Base-by-base conservation (phyloP, 53 echinoderm and acorn worm species). In the Arbacia lixula region DNA sequence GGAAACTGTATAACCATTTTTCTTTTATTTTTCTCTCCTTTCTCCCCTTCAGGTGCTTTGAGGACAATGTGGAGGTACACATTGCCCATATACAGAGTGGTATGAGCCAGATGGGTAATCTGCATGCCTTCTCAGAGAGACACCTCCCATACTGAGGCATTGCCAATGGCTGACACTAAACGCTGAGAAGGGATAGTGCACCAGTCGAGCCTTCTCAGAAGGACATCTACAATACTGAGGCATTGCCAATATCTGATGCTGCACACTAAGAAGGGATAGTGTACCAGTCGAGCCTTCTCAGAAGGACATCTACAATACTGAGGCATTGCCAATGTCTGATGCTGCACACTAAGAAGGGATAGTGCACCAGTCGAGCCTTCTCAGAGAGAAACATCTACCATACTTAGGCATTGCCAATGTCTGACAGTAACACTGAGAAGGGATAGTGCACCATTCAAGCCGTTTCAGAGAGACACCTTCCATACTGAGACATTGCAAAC, bases 91-190 rank as follows among this genome's bases (percentile, higher is more conserved):
- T 96, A 57, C 96, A 96, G 83, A 96, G 93, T 85, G 96, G 96
- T 4, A 96, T 96, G 96, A 96, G 91, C 37, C 96, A 96, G 79
- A 96, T 95, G 95, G 96, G 96, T 17, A 96, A 96, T 75, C 90
- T 96, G 2, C 96, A 96, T 31, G 96, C 96, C 29, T 96, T 96
- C 76, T 85, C 96, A 37, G 96, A 95, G 53, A 95, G 84, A 75
- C 75, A 75, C 21, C 36, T 66, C 12, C 20, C 66, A 2, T 66
- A 66, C 66, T 66, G 66, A 66, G 38, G 36, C 62, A 61, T 30
- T 61, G 19, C 30, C 2, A 19, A 35, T 6, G 17, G 66, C 66
- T 21, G 2, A 24, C 35, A 66, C 37, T 36, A 20, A 34, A 36
- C 38, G 36, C 66, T 36, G 66, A 66, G 66, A 66, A 66, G 66